These are phyloP conservation scores for Lasiurus borealis DNA, from an alignment of 2,113 vertebrate species.

Conservation along the genomic window DNA sequence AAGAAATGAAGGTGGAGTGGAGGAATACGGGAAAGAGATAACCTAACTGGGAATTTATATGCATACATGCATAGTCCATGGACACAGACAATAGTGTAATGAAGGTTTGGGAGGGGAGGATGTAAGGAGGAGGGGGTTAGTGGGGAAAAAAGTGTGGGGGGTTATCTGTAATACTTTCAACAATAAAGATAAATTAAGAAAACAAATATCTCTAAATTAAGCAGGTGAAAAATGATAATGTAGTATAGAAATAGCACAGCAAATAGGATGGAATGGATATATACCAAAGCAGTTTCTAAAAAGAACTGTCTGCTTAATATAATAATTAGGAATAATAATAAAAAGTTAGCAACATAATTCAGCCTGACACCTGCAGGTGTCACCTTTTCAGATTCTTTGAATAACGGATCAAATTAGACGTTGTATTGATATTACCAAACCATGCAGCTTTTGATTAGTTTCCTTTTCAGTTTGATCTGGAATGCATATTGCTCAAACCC, in stretches of 20 bases:
- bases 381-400: background rate
- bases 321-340: background rate
- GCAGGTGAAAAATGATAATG: background rate
- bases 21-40: too few species aligned
- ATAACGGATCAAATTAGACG: background rate
- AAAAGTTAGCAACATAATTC: background rate
- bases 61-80: too few species aligned
- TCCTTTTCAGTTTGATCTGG: constrained; percentile 2
- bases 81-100: too few species aligned
- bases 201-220: background rate
- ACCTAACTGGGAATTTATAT: too few species aligned
- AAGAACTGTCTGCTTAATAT: background rate
- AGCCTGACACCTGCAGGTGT: background rate
- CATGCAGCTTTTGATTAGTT: constrained; percentile 8
- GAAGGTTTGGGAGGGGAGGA: too few species aligned
- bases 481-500: background rate
- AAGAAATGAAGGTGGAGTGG: too few species aligned
- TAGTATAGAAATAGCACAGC: background rate
- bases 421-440: background rate
- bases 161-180: too few species aligned
- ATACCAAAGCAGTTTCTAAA: background rate
- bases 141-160: too few species aligned
- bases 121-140: too few species aligned
- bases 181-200: background rate
- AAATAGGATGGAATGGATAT: background rate